Evolutionary conservation across 2,888 invertebrate species (phyloP).

Genomic region (Clanis bilineata): DNA sequence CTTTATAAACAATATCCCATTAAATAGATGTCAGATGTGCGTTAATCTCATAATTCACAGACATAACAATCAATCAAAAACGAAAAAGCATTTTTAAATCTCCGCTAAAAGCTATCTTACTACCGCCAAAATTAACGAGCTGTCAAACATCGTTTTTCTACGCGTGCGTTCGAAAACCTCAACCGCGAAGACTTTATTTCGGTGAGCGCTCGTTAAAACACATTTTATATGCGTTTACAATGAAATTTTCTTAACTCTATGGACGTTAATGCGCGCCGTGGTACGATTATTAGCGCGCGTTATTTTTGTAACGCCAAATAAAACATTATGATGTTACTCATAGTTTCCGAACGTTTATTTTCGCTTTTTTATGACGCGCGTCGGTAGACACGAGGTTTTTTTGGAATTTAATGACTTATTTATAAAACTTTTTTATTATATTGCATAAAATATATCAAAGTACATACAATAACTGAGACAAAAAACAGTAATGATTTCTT

Average conservation of each 20-base stretch:
- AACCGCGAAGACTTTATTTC: slow-evolving; percentile 16
- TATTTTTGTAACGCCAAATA: slow-evolving; percentile 18
- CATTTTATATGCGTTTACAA: slow-evolving; percentile 21
- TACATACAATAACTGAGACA: too few relatives aligned
- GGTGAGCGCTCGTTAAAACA: slow-evolving; percentile 19
- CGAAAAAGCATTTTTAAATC: not conserved
- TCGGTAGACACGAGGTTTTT: slow-evolving; percentile 4
- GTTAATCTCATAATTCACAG: not conserved
- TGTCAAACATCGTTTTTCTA: slow-evolving; percentile 29
- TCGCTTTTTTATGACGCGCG: slow-evolving; percentile 11
- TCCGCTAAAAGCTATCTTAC: slow-evolving; percentile 18
- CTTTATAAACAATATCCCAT: too few relatives aligned
- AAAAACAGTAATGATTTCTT: too few relatives aligned
- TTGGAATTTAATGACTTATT: not conserved
- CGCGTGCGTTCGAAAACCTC: slow-evolving; percentile 23
- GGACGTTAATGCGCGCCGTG: slow-evolving; percentile 23
- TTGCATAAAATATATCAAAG: not conserved
- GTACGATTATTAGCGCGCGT: slow-evolving; percentile 15
- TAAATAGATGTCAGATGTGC: not conserved
- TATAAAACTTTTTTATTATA: not conserved
- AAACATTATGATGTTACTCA: slow-evolving; percentile 16
- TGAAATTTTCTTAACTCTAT: slow-evolving; percentile 19
- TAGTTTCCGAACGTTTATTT: slow-evolving; percentile 8
- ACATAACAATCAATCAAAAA: not conserved
- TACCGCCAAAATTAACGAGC: slow-evolving; percentile 27